Evolutionary conservation across 35 echinoderm and acorn worm genomes (phyloP), one percentile per base, ranked within the genome.

Genomic region (Eucidaris tribuloides): DNA sequence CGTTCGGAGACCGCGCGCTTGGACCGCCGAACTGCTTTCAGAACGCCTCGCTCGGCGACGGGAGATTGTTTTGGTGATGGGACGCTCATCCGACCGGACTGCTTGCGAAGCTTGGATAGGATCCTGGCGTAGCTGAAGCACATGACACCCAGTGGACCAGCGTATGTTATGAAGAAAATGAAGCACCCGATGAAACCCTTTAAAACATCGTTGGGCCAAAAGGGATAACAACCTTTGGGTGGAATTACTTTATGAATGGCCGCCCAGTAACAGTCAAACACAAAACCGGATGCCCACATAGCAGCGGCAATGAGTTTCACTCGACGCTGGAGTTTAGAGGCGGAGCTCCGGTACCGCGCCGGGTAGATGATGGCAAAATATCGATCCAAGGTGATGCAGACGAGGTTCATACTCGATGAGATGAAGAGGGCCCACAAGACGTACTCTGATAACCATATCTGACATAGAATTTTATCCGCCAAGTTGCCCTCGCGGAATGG

Each of bases 131-230:
- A 96, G 56, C 89, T 87, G 31, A 88, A 96, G 1, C 48, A 59
- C 80, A 96, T 88, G 3, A 88, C 66, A 38, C 82, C 36, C 33
- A 96, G 52, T 24, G 93, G 93, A 13, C 65, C 79, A 56, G 86
- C 83, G 55, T 91, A 96, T 3, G 89, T 91, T 4, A 96, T 72
- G 81, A 83, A 86, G 58, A 96, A 96, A 20, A 96, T 91, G 6
- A 91, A 46, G 14, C 91, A 52, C 7, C 93, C 93, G 19, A 87
- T 46, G 19, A 85, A 31, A 34, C 89, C 89, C 55, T 91, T 79
- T 17, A 72, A 36, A 2, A 82, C 55, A 31, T 79, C 59, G 9
- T 68, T 87, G 24, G 49, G 74, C 83, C 89, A 96, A 4, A 62
- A 1, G 15, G 89, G 89, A 24, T 62, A 28, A 54, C 93, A 96